Conservation (phyloP, 2,797 vertebrate genomes). For the Kryptolebias ocellatus region DNA sequence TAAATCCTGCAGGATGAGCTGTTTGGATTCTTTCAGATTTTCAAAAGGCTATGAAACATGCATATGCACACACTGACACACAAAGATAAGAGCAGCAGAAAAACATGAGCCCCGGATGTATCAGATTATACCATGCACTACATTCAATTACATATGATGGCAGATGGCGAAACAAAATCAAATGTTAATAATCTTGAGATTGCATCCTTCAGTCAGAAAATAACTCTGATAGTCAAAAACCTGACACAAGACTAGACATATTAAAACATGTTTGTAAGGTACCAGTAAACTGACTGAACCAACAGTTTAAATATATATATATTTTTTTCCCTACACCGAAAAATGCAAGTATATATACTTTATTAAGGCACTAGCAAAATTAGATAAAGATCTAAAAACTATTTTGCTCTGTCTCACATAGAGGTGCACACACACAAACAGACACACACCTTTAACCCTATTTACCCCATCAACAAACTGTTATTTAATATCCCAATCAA, state of each 20-base stretch:
- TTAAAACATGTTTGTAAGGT: conserved; percentile 53
- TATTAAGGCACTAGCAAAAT: conserved; percentile 11
- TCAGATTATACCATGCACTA: conserved; percentile 74
- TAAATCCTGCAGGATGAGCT: conserved; percentile 46
- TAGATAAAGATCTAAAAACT: not conserved
- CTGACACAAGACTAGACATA: conserved; percentile 72
- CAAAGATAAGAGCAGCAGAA: conserved; percentile 19
- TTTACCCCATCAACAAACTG: not conserved
- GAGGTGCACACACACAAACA: not conserved
- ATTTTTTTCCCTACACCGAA: not conserved
- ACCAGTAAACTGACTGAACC: conserved; percentile 58
- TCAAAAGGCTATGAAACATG: conserved; percentile 18
- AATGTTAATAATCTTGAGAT: conserved; percentile 71
- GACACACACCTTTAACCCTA: not conserved
- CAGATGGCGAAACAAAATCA: conserved; percentile 80
- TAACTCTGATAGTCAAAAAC: conserved; percentile 69
- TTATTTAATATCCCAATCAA: conserved; percentile 4
- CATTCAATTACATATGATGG: conserved; percentile 78
- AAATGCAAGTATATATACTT: conserved; percentile 16
- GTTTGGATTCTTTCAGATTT: conserved; percentile 34
- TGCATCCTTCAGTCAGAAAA: conserved; percentile 68
- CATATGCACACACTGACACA: conserved; percentile 12
- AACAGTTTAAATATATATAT: conserved; percentile 17
- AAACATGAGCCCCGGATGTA: conserved; percentile 58
- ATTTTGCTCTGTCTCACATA: not conserved